Conservation (phyloP, 2,888 invertebrate genomes). For the Oxytorus armatus region DNA sequence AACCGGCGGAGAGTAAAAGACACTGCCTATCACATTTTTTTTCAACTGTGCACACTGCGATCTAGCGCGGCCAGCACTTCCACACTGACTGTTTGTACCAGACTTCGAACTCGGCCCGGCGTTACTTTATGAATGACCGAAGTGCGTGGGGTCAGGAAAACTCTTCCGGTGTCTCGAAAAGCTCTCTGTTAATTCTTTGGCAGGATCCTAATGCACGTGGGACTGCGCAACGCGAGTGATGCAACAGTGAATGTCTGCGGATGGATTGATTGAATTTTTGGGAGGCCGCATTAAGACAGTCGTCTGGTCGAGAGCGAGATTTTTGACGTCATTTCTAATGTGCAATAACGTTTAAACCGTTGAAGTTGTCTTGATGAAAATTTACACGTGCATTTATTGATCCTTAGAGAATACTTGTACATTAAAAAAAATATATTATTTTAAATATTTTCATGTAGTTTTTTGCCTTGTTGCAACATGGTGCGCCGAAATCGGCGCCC, state of each 20-base stretch:
- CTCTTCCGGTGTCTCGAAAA: conserved; percentile 52
- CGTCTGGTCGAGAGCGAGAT: no score
- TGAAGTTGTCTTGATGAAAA: no score
- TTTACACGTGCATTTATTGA: no score
- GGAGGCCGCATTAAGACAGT: no score
- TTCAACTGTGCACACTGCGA: conserved; percentile 20
- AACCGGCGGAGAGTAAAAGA: conserved; percentile 54
- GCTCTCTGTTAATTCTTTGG: conserved; percentile 37
- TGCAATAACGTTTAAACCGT: no score
- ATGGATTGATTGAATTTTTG: background rate
- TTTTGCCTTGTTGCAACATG: no score
- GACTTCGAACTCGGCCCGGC: conserved; percentile 30
- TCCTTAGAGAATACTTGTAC: no score
- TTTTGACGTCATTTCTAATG: no score
- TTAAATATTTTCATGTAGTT: no score
- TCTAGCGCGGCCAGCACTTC: conserved; percentile 29
- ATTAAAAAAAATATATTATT: no score
- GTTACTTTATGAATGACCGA: conserved; percentile 40
- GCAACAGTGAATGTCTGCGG: background rate
- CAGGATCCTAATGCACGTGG: conserved; percentile 1
- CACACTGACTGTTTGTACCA: conserved; percentile 39
- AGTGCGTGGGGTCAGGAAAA: conserved; percentile 38
- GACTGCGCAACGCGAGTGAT: background rate
- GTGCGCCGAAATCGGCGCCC: no score
- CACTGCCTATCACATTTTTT: conserved; percentile 48